A percentile compares a stretch with the other conserved stretches of the same genome.
Conservation (phyloP, 2,888 invertebrate species). For the Torymus aiolomorphi region DNA sequence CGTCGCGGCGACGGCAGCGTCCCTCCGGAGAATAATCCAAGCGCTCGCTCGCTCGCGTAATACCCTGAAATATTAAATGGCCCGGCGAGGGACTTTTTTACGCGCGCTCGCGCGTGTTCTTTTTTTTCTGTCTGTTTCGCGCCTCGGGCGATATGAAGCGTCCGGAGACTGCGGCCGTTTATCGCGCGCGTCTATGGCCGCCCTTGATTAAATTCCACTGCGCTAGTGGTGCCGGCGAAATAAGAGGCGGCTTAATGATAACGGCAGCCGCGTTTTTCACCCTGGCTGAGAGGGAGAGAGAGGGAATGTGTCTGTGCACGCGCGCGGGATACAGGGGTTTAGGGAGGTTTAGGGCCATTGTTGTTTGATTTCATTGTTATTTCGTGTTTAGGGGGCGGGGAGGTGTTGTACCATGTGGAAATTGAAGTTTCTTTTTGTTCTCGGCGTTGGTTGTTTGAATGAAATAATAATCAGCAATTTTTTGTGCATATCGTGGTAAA, state of each 20-base stretch:
- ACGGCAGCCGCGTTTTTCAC: constrained; percentile 32
- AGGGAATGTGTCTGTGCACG: too few relatives aligned
- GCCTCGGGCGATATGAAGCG: neutral
- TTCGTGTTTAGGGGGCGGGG: neutral
- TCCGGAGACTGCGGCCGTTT: constrained; percentile 28
- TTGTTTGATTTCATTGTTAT: too few relatives aligned
- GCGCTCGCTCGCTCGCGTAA: constrained; percentile 59
- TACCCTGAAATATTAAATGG: constrained; percentile 68
- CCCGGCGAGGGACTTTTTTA: constrained; percentile 28
- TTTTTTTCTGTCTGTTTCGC: constrained; percentile 11
- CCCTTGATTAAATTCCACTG: constrained; percentile 51
- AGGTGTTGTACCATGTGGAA: too few relatives aligned
- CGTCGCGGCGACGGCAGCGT: neutral
- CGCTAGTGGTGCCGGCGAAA: constrained; percentile 1
- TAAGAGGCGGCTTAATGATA: constrained; percentile 48
- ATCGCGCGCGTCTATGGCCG: constrained; percentile 5
- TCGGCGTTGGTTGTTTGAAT: too few relatives aligned
- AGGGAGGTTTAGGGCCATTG: too few relatives aligned
- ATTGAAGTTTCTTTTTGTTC: too few relatives aligned
- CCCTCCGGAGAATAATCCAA: constrained; percentile 62
- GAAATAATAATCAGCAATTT: too few relatives aligned
- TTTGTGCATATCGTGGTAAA: too few relatives aligned
- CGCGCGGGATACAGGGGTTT: too few relatives aligned
- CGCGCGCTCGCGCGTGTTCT: neutral
- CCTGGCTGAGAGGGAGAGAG: too few relatives aligned